These are phyloP conservation scores for Kryphioiulus occultus DNA, from an alignment of 2,888 invertebrate species.

Conservation along the genomic window DNA sequence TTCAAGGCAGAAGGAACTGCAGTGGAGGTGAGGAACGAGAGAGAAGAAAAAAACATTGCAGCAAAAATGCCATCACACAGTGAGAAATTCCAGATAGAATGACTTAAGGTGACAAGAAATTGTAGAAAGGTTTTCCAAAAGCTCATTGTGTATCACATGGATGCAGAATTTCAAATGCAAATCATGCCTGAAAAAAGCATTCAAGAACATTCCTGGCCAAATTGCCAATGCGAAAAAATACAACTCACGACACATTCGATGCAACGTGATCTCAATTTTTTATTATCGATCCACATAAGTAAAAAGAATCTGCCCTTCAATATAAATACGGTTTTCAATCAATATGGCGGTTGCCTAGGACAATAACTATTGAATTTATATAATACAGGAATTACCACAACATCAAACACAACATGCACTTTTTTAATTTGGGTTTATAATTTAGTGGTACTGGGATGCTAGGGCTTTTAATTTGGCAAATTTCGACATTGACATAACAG, in stretches of 20 bases:
- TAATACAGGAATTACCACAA: too few species aligned
- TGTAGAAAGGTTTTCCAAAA: not conserved
- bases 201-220: not conserved
- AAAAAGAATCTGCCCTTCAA: too few species aligned
- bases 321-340: too few species aligned
- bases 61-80: not conserved
- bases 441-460: too few species aligned
- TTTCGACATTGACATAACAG: too few species aligned
- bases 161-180: not conserved
- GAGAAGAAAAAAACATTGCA: slow-evolving; percentile 39
- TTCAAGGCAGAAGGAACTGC: slow-evolving; percentile 42
- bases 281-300: too few species aligned
- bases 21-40: not conserved
- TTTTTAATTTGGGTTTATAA: too few species aligned
- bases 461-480: too few species aligned
- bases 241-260: not conserved
- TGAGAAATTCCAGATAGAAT: not conserved
- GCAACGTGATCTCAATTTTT: not conserved
- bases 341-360: too few species aligned
- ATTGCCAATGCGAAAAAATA: not conserved
- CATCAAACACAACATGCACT: too few species aligned
- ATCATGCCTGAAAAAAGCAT: not conserved
- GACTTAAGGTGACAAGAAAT: not conserved
- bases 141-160: not conserved
- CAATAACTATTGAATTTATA: too few species aligned